phyloP scores from a whole-genome alignment of 2,797 vertebrate genomes.

The Diglossa cyanea region DNA sequence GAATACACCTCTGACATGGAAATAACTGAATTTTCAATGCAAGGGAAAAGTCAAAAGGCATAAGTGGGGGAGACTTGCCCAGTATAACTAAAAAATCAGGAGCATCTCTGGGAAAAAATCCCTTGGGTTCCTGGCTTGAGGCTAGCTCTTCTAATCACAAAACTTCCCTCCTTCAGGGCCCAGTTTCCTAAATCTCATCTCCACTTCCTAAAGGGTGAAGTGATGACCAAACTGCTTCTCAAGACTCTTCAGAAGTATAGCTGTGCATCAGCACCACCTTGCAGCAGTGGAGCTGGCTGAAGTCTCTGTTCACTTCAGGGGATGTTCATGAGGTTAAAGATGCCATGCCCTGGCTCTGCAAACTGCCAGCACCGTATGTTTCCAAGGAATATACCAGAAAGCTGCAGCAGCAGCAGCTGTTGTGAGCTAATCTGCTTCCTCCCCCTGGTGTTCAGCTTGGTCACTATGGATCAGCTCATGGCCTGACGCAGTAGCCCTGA shows the following conservation, averaged over 20 bases:
- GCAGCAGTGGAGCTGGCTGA: background rate
- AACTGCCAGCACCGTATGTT: background rate
- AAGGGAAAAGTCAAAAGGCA: background rate
- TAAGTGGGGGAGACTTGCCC: background rate
- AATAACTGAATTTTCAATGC: background rate
- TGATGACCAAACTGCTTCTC: background rate
- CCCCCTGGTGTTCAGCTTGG: background rate
- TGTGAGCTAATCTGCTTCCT: slow-evolving; percentile 17
- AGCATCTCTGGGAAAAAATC: background rate
- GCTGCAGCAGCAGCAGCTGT: background rate
- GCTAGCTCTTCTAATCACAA: background rate
- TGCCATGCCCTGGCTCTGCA: background rate
- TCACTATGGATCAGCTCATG: background rate
- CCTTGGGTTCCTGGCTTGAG: background rate
- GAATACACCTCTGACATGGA: background rate
- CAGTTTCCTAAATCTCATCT: background rate
- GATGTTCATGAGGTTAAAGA: background rate
- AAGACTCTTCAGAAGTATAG: background rate
- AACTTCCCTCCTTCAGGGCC: background rate
- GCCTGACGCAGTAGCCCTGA: background rate
- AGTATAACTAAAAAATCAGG: background rate
- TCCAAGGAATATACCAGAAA: background rate
- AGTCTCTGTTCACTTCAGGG: background rate
- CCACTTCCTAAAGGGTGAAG: background rate
- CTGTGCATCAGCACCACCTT: background rate